Conservation (phyloP, 2,888 invertebrate species). For the Cryptocephalus moraei region DNA sequence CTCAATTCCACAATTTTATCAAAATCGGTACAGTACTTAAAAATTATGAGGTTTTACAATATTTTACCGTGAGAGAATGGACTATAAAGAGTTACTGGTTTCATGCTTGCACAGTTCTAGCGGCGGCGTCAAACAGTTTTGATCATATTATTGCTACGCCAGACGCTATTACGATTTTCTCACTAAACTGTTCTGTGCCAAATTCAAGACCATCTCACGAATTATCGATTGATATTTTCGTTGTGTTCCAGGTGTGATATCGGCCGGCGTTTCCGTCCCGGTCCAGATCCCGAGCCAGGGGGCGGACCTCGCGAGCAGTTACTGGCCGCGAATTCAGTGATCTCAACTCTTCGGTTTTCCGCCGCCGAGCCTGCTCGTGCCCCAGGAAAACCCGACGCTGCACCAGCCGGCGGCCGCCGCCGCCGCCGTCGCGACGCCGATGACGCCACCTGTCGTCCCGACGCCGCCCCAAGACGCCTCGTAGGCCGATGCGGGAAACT, state of each 20-base stretch:
- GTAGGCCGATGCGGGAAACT: constrained; percentile 5
- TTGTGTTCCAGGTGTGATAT: constrained; percentile 70
- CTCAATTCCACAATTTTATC: too few species aligned
- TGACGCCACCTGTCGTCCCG: constrained; percentile 10
- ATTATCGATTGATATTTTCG: background rate
- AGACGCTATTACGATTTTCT: too few species aligned
- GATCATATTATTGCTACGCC: too few species aligned
- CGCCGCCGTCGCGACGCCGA: constrained; percentile 28
- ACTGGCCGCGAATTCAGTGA: constrained; percentile 91
- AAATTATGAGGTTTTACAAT: too few species aligned
- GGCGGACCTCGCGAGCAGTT: constrained; percentile 59
- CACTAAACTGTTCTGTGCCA: too few species aligned
- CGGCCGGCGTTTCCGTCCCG: constrained; percentile 84
- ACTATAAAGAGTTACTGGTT: too few species aligned
- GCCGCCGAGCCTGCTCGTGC: constrained; percentile 60
- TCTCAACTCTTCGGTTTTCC: constrained; percentile 84
- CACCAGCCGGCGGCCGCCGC: constrained; percentile 40
- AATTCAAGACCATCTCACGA: background rate
- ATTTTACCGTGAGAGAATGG: too few species aligned
- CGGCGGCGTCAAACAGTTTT: too few species aligned
- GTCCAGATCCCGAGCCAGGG: constrained; percentile 80
- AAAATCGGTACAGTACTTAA: too few species aligned
- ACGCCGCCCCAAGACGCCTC: constrained; percentile 30
- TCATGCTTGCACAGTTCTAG: too few species aligned
- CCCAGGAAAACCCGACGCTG: constrained; percentile 51